Percentiles rank a stretch among this genome's conserved stretches.
Evolutionary conservation across 2,113 vertebrate species (phyloP).

Genomic region (Gnathonemus longibarbis): DNA sequence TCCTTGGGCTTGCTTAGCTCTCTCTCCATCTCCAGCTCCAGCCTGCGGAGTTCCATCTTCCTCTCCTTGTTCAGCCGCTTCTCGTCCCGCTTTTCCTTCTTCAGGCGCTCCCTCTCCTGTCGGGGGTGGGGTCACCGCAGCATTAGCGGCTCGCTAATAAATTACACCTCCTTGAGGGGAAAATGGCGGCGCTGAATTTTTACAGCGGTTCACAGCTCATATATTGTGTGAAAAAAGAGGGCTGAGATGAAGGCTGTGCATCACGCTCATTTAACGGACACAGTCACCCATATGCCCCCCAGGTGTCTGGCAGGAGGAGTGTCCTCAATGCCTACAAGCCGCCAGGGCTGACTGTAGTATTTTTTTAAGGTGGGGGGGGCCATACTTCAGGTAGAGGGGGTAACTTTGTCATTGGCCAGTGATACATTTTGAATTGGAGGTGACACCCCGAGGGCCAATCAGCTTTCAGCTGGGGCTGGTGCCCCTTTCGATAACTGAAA

Average conservation of each 20-base stretch:
- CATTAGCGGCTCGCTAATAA: constrained; percentile 26
- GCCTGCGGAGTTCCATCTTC: constrained; percentile 76
- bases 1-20: constrained; percentile 92
- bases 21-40: constrained; percentile 87
- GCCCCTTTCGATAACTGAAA: neutral
- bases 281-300: neutral
- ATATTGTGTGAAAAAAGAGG: neutral
- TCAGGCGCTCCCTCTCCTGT: constrained; percentile 85
- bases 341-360: neutral
- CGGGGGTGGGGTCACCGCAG: constrained; percentile 33
- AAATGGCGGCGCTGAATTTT: constrained; percentile 18
- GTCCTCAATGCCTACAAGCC: neutral
- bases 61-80: constrained; percentile 90
- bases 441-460: neutral
- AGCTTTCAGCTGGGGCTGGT: neutral
- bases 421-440: neutral
- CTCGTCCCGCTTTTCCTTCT: constrained; percentile 88
- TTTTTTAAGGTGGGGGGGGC: neutral
- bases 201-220: constrained; percentile 26
- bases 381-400: neutral
- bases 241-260: neutral
- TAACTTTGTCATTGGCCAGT: neutral
- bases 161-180: neutral
- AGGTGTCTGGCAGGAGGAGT: neutral
- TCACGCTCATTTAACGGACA: neutral